A percentile compares a stretch with the other conserved stretches of the same genome.
phyloP scores from a whole-genome alignment of 2,113 vertebrate species.

The Coptodon rendalli region DNA sequence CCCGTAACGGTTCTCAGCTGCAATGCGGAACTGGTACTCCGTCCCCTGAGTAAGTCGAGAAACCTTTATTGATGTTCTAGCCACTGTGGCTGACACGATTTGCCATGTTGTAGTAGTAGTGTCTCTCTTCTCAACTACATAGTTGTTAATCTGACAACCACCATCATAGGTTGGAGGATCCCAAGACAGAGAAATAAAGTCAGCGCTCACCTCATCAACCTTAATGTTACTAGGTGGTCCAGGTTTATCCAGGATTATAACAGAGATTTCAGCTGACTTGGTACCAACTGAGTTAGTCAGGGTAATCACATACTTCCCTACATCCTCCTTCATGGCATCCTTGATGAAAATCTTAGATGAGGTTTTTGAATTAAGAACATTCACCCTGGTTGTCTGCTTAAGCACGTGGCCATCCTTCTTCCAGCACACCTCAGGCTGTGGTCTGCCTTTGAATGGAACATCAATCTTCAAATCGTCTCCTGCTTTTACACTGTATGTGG shows the following conservation, averaged over 20 bases:
- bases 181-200: conserved; percentile 88
- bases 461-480: conserved; percentile 95
- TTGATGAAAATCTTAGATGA: conserved; percentile 86
- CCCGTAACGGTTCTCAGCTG: conserved; percentile 95
- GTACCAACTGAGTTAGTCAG: conserved; percentile 84
- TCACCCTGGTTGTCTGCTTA: conserved; percentile 93
- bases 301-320: conserved; percentile 88
- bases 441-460: conserved; percentile 88
- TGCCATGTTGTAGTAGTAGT: conserved; percentile 93
- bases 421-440: conserved; percentile 84
- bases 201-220: conserved; percentile 91
- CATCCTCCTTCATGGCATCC: conserved; percentile 89
- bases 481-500: conserved; percentile 89
- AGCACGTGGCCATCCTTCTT: conserved; percentile 86
- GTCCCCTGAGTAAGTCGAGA: conserved; percentile 81
- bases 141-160: conserved; percentile 97
- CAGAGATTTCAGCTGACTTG: conserved; percentile 76
- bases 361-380: conserved; percentile 85
- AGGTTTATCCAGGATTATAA: conserved; percentile 91
- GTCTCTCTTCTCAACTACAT: conserved; percentile 95
- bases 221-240: conserved; percentile 85
- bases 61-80: conserved; percentile 93
- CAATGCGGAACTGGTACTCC: conserved; percentile 97
- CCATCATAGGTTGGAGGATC: conserved; percentile 90
- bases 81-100: conserved; percentile 91